Base-by-base conservation (phyloP, 2,888 invertebrate species). In the Leptopilina drosophilae region DNA sequence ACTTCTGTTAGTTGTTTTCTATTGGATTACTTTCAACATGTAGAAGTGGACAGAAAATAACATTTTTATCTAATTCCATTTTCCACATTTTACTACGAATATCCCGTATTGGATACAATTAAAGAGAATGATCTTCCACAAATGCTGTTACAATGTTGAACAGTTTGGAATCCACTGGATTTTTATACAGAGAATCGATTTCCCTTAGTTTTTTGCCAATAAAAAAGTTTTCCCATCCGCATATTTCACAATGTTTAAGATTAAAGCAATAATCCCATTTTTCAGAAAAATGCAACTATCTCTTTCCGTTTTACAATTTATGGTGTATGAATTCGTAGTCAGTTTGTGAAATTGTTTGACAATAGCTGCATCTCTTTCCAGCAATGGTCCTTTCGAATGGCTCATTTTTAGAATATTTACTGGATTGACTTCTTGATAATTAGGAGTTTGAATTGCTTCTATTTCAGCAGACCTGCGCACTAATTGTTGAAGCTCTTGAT, bases 401-500 rank as follows among this genome's bases (percentile, higher is more conserved):
- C 56, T 56, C 12, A 14, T 56, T 56, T n/a, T 14, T 5, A 56
- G 56, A n/a, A 56, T 12, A 3, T 56, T 56, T 56, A 56, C 56
- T 56, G 12, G 56, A 56, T 56, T 12, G 56, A n/a, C n/a, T 56
- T 56, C n/a, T 56, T n/a, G 11, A 56, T 56, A 5, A 56, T 56
- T 12, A 56, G 56, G 15, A n/a, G 59, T n/a, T 59, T 14, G n/a
- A n/a, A 15, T n/a, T 59, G 15, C 8, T 26, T 66, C 66, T 40
- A 66, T 14, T 66, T 66, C 7, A n/a, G 26, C 12, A 66, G 42
- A n/a, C 26, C 66, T 20, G 14, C 66, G 66, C 7, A 42, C 66
- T 40, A 66, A 40, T 15, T 66, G 66, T 66, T 66, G 40, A 40
- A 33, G n/a, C 26, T 33, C 40, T 66, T 66, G 11, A 12, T 66